These are phyloP conservation scores for Phoeniculus purpureus DNA, from an alignment of 2,797 vertebrate genomes.

Conservation along the genomic window DNA sequence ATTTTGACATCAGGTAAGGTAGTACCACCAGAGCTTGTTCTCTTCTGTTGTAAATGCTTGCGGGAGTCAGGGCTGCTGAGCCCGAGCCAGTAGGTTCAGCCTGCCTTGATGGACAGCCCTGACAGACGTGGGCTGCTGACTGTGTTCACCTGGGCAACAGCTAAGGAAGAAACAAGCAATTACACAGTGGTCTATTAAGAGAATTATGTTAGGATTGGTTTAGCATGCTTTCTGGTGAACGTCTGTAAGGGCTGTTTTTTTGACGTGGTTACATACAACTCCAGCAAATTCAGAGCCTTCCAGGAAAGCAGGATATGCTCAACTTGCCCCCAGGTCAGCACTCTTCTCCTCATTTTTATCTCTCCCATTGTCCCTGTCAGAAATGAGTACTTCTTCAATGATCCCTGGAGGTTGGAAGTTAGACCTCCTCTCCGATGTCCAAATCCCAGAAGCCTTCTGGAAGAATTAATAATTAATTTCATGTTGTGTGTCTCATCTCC, in stretches of 20 bases:
- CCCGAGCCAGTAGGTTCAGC: background rate
- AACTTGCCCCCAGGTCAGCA: background rate
- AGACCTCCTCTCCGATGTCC: background rate
- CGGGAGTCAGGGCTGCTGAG: background rate
- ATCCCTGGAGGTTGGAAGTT: background rate
- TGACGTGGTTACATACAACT: background rate
- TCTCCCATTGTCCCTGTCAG: background rate
- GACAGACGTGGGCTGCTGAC: background rate
- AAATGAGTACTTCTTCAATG: background rate
- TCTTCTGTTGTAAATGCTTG: background rate
- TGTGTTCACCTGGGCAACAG: background rate
- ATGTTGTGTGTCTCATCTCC: rapidly evolving
- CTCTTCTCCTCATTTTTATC: background rate
- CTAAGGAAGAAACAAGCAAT: background rate
- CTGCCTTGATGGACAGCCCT: background rate
- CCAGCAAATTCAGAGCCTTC: background rate
- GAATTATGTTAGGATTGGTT: background rate
- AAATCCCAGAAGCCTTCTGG: background rate
- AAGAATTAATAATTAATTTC: background rate
- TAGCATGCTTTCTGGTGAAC: background rate
- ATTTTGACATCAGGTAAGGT: background rate
- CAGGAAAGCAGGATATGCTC: background rate
- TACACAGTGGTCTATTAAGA: background rate
- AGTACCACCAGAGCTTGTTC: background rate
- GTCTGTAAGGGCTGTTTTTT: background rate